Base-by-base conservation (phyloP, 2,888 invertebrate species). In the Eristalis intricaria region DNA sequence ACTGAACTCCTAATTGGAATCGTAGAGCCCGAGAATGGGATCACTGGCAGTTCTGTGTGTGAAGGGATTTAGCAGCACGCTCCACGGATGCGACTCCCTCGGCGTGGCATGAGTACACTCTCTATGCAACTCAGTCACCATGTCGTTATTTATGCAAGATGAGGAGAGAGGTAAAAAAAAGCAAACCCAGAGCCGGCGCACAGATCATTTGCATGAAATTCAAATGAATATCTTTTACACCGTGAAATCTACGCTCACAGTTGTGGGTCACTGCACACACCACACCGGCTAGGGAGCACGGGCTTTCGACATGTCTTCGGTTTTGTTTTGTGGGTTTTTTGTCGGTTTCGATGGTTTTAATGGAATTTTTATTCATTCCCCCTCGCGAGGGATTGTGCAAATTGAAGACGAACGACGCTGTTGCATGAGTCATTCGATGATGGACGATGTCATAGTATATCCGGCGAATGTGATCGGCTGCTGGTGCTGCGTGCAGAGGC, bases 231-330 rank as follows among this genome's bases (percentile, higher is more conserved):
- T 75, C 75, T 75, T 75, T 86, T 86, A 79, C 82, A 75, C 77
- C 74, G 69, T 86, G 77, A 82, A 77, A 78, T 78, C 35, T 50
- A 58, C 74, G 56, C 35, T 68, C 64, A 65, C 56, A 78, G 82
- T 78, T 86, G 66, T 75, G 86, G 86, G 86, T 86, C 86, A 86
- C 82, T 82, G 86, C 86, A 56, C 86, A 78, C 19, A n/a, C 68
- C 29, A 13, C 32, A 38, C 50, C 50, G 8, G n/a, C n/a, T n/a
- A n/a, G 43, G 4, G 15, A n/a, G 43, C 43, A 43, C 29, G 40
- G 56, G 66, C 64, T 80, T 80, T 84, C 73, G 26, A 78, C 22
- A 50, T 29, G 10, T 22, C 69, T 32, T n/a, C 32, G 29, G 15
- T 50, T 58, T 56, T 5, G 15, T 70, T 61, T 65, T 50, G 65